Percentiles rank a stretch among this genome's conserved stretches.
Conservation (phyloP, 2,888 invertebrate species). For the Agrochola circellaris region DNA sequence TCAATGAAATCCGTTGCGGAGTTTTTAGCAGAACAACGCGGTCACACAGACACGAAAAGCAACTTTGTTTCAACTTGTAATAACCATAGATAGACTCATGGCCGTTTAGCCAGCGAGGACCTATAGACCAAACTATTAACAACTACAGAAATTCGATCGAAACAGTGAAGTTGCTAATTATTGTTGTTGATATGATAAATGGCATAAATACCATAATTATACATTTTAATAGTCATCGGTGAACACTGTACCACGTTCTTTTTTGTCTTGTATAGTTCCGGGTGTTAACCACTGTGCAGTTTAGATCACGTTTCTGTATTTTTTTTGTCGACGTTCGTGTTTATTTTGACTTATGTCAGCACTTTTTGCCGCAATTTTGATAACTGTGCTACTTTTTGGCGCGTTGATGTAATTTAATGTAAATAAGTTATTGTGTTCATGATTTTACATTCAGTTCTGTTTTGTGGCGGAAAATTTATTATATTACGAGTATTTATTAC, state of each 20-base stretch:
- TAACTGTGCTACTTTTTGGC: constrained; percentile 26
- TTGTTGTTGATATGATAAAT: constrained; percentile 11
- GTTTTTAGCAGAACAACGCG: too few relatives aligned
- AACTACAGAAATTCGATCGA: background rate
- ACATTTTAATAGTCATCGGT: background rate
- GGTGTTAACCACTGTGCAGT: constrained; percentile 51
- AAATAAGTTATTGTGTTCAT: constrained; percentile 14
- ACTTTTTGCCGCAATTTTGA: constrained; percentile 21
- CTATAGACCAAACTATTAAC: background rate
- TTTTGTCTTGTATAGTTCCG: constrained; percentile 56
- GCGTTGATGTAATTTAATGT: constrained; percentile 15
- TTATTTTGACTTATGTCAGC: constrained; percentile 55
- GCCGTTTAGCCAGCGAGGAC: constrained; percentile 4
- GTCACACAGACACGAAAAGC: background rate
- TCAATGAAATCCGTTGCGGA: too few relatives aligned
- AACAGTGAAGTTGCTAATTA: background rate
- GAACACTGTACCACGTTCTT: constrained; percentile 31
- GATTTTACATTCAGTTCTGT: background rate
- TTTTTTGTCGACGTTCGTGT: constrained; percentile 31
- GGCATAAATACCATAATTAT: constrained; percentile 33
- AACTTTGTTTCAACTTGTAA: background rate
- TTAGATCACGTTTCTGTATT: constrained; percentile 47
- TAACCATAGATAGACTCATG: too few relatives aligned
- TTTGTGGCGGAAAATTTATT: background rate
- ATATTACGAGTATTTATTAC: background rate